phyloP scores from a whole-genome alignment of 1,140 invertebrate genomes.

The Trichomalopsis sarcophagae region DNA sequence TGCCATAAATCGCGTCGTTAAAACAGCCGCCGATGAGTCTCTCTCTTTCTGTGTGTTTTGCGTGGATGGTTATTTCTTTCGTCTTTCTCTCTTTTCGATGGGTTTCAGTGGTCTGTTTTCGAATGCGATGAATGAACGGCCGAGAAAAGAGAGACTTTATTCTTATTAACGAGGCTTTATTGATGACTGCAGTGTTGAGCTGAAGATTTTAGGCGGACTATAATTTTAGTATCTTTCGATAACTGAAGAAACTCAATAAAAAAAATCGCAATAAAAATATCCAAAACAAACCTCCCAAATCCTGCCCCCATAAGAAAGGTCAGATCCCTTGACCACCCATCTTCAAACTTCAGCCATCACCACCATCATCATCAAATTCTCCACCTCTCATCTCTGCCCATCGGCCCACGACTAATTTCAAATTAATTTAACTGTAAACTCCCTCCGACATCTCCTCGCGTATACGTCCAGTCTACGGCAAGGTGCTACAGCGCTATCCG shows the following conservation, averaged over 20 bases:
- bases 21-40: slow-evolving; percentile 18
- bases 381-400: too few relatives aligned
- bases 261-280: neutral
- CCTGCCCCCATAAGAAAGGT: neutral
- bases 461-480: neutral
- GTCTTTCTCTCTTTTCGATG: neutral
- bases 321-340: neutral
- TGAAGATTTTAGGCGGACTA: neutral
- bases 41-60: neutral
- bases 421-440: slow-evolving; percentile 40
- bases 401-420: slow-evolving; percentile 7
- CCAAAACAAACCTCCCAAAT: neutral
- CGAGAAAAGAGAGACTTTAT: too few relatives aligned
- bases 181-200: neutral
- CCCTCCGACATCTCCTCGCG: neutral
- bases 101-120: neutral
- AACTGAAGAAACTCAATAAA: neutral
- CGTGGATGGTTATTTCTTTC: neutral
- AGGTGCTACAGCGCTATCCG: slow-evolving; percentile 6
- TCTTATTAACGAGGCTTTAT: neutral
- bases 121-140: too few relatives aligned
- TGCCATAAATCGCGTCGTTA: slow-evolving; percentile 32
- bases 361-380: neutral
- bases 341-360: neutral
- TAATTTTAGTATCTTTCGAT: too few relatives aligned